Conservation (phyloP, 53 echinoderm and acorn worm genomes). For the Patiria pectinifera region DNA sequence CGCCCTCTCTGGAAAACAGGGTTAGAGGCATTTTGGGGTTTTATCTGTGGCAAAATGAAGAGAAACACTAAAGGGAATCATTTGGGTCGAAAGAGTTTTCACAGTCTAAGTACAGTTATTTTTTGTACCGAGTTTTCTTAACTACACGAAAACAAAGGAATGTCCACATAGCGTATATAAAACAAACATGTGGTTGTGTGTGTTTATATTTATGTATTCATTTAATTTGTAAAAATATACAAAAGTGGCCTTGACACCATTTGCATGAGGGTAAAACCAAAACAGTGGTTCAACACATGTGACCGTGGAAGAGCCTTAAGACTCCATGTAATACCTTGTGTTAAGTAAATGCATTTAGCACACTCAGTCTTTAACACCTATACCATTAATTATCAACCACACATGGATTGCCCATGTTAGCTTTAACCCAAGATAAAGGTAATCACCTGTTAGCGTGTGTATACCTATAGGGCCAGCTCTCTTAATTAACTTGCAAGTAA, state of each 20-base stretch:
- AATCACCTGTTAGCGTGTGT: neutral
- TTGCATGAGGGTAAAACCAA: neutral
- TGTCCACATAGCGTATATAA: too few species aligned
- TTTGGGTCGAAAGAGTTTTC: too few species aligned
- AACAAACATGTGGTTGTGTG: too few species aligned
- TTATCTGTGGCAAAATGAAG: too few species aligned
- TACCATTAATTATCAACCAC: neutral
- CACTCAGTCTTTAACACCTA: neutral
- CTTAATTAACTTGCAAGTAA: conserved; percentile 11
- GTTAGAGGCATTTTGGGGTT: too few species aligned
- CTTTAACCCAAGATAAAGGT: neutral
- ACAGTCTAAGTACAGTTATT: too few species aligned
- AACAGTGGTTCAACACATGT: neutral
- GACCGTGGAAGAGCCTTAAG: neutral
- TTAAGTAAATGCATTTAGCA: neutral
- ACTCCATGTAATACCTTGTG: neutral
- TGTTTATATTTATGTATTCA: too few species aligned
- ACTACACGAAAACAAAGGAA: too few species aligned
- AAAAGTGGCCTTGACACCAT: neutral
- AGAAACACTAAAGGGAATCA: too few species aligned
- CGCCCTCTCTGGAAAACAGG: too few species aligned
- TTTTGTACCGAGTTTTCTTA: too few species aligned
- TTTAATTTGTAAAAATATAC: too few species aligned
- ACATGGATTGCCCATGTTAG: neutral
- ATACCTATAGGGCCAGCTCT: neutral